Evolutionary conservation across 2,888 invertebrate genomes (phyloP).

Genomic region (Chloroclysta siterata): DNA sequence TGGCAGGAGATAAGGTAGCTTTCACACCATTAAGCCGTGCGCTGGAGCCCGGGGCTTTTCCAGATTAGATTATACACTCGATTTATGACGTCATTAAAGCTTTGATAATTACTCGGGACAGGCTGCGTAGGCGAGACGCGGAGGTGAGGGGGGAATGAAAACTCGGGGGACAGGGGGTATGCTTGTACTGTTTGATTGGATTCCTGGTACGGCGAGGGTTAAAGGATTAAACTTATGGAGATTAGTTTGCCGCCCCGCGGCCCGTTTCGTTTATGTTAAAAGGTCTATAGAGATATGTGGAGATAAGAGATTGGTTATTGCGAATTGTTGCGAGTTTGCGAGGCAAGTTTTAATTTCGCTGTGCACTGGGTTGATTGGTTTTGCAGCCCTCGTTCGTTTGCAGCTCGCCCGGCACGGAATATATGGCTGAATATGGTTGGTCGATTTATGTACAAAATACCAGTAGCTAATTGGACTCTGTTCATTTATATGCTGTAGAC

Average conservation of each 20-base stretch:
- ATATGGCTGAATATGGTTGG: conserved; percentile 20
- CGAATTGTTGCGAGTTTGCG: conserved; percentile 78
- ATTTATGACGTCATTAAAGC: conserved; percentile 86
- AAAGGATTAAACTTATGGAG: conserved; percentile 85
- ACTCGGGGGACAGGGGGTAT: conserved; percentile 59
- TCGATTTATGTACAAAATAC: conserved; percentile 24
- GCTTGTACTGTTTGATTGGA: conserved; percentile 85
- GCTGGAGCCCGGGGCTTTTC: conserved; percentile 85
- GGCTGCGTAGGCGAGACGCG: conserved; percentile 80
- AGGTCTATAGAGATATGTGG: conserved; percentile 81
- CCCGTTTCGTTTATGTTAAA: conserved; percentile 82
- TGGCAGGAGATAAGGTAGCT: conserved; percentile 85
- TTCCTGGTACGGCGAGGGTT: conserved; percentile 83
- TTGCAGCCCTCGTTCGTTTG: conserved; percentile 51
- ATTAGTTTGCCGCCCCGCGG: conserved; percentile 84
- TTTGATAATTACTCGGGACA: conserved; percentile 86
- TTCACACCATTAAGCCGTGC: conserved; percentile 85
- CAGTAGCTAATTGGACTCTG: conserved; percentile 31
- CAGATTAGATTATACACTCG: conserved; percentile 86
- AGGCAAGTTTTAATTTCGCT: conserved; percentile 72
- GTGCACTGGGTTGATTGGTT: conserved; percentile 63
- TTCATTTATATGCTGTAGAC: conserved; percentile 18
- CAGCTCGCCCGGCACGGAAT: conserved; percentile 25
- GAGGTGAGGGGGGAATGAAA: conserved; percentile 55
- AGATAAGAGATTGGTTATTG: conserved; percentile 84